A percentile compares a stretch with the other conserved stretches of the same genome.
phyloP scores from a whole-genome alignment of 2,113 vertebrate species.

The Sakesphorus luctuosus region DNA sequence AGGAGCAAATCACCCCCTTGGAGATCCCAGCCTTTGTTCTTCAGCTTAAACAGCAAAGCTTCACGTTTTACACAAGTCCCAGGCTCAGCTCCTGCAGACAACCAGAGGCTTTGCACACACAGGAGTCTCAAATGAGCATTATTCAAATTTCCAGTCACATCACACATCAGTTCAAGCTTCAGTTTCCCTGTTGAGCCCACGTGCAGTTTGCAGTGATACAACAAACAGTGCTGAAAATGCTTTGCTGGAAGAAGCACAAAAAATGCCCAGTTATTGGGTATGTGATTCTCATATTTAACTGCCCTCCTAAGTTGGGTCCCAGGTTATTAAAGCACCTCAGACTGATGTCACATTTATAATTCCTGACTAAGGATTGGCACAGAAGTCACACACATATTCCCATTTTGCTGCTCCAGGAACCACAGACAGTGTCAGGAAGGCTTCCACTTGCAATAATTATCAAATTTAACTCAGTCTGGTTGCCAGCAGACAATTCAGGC shows the following conservation, averaged over 20 bases:
- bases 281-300: background rate
- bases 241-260: background rate
- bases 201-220: background rate
- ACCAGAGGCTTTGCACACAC: background rate
- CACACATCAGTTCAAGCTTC: background rate
- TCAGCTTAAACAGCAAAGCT: background rate
- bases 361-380: background rate
- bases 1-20: background rate
- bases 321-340: background rate
- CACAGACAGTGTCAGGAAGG: background rate
- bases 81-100: background rate
- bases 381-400: fast-evolving
- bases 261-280: background rate
- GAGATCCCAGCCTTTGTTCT: conserved; percentile 19
- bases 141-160: background rate
- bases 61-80: background rate
- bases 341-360: background rate
- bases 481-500: background rate
- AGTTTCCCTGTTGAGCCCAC: background rate
- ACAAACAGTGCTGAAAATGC: background rate
- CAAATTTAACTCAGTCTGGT: background rate
- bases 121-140: background rate
- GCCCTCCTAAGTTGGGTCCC: background rate
- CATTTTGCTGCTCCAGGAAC: background rate
- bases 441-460: background rate